These are phyloP conservation scores for Drosophila nebulosa DNA, from an alignment of 1,140 invertebrate species.

Conservation along the genomic window DNA sequence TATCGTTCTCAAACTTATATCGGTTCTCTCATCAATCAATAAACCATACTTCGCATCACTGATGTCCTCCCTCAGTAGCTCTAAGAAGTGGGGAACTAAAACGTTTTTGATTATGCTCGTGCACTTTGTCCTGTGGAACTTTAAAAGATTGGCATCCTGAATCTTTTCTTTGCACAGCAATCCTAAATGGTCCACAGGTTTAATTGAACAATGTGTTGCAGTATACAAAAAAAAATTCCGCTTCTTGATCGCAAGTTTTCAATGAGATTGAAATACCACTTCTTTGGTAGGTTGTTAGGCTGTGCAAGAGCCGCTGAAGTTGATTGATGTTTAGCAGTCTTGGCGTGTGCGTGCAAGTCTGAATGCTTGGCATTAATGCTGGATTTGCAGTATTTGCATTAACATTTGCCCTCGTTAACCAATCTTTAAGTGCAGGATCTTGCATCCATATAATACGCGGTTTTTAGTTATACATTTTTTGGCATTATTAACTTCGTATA, in stretches of 20 bases:
- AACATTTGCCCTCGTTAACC: background rate
- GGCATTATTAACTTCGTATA: background rate
- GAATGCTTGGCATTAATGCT: background rate
- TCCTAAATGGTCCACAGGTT: too few species aligned
- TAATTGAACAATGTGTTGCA: background rate
- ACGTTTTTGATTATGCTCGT: too few species aligned
- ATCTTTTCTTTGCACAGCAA: background rate
- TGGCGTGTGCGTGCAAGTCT: background rate
- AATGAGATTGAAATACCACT: background rate
- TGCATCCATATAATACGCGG: background rate
- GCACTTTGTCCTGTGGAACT: background rate
- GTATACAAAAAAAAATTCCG: background rate
- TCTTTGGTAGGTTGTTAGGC: background rate
- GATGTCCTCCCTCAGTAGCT: too few species aligned
- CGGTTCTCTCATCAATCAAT: too few species aligned
- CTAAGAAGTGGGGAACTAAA: too few species aligned
- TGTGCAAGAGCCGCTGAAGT: background rate
- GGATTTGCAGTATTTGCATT: background rate
- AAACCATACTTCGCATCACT: too few species aligned
- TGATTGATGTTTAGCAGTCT: background rate
- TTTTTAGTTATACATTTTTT: background rate
- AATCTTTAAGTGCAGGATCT: background rate
- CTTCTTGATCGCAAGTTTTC: conserved; percentile 2
- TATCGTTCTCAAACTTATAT: too few species aligned
- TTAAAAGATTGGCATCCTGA: background rate